phyloP scores from a whole-genome alignment of 2,113 vertebrate species.

The Caretta caretta region DNA sequence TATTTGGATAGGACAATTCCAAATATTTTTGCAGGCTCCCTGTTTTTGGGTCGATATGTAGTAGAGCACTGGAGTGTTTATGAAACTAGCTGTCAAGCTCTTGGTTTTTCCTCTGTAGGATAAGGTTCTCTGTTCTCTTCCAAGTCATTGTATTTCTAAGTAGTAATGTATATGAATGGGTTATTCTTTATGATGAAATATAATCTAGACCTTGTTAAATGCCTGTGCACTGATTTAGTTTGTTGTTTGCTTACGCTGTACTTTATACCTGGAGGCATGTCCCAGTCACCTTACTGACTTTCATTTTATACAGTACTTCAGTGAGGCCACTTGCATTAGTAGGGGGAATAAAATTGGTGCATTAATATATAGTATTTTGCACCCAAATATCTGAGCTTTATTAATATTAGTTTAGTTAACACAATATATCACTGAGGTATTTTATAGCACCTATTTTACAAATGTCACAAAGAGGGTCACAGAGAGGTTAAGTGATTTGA shows the following conservation, averaged over 20 bases:
- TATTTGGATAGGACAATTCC: not conserved
- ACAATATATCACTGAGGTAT: not conserved
- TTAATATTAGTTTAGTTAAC: not conserved
- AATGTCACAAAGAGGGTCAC: not conserved
- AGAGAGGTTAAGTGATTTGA: not conserved
- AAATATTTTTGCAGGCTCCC: not conserved
- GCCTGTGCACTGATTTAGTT: not conserved
- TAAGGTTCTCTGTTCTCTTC: not conserved
- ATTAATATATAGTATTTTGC: not conserved
- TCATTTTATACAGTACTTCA: not conserved
- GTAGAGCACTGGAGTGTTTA: not conserved
- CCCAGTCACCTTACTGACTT: not conserved
- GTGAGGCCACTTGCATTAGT: not conserved
- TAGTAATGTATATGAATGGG: not conserved
- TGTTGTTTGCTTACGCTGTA: not conserved
- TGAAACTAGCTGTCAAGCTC: not conserved
- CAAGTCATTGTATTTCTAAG: not conserved
- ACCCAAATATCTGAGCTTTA: not conserved
- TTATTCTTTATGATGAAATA: not conserved
- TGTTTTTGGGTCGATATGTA: not conserved
- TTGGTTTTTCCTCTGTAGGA: not conserved
- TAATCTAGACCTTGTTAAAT: not conserved
- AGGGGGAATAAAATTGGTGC: not conserved
- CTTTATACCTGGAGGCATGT: not conserved
- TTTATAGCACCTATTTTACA: not conserved